Conservation (phyloP, 2,888 invertebrate genomes). For the Drosophila tanythrix region DNA sequence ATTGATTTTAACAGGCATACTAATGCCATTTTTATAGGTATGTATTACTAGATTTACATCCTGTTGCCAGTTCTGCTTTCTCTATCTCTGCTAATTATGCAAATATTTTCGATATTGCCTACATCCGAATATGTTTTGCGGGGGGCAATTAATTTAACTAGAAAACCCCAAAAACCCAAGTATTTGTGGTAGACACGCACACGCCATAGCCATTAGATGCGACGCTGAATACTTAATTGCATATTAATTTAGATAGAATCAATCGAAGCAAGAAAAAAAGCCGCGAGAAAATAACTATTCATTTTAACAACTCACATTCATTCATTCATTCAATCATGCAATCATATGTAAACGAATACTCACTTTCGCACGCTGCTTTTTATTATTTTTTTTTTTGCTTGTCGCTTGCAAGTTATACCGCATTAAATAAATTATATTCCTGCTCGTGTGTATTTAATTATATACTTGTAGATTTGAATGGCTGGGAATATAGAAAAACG, state of each 20-base stretch:
- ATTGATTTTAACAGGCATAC: constrained; percentile 32
- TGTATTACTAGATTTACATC: constrained; percentile 27
- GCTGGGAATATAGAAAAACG: constrained; percentile 5
- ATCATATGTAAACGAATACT: constrained; percentile 24
- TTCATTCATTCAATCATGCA: constrained; percentile 49
- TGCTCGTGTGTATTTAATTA: constrained; percentile 34
- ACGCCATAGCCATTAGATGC: constrained; percentile 58
- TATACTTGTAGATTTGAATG: constrained; percentile 6
- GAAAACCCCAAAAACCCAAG: constrained; percentile 19
- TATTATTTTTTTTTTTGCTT: not conserved
- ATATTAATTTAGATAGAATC: constrained; percentile 65
- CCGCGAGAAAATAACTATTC: constrained; percentile 51
- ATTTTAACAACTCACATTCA: constrained; percentile 62
- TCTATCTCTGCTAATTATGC: constrained; percentile 54
- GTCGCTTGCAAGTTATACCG: not conserved
- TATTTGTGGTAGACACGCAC: constrained; percentile 51
- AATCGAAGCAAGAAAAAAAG: constrained; percentile 35
- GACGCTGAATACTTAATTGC: constrained; percentile 74
- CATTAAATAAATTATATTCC: constrained; percentile 32
- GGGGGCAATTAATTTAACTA: constrained; percentile 59
- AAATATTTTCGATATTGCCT: constrained; percentile 46
- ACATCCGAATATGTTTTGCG: constrained; percentile 34
- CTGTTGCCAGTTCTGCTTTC: constrained; percentile 21
- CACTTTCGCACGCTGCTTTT: constrained; percentile 32
- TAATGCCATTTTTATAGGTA: constrained; percentile 23